A percentile compares a stretch with the other conserved stretches of the same genome.
Conservation (phyloP, 2,888 invertebrate species). For the Nymphalis c-album region DNA sequence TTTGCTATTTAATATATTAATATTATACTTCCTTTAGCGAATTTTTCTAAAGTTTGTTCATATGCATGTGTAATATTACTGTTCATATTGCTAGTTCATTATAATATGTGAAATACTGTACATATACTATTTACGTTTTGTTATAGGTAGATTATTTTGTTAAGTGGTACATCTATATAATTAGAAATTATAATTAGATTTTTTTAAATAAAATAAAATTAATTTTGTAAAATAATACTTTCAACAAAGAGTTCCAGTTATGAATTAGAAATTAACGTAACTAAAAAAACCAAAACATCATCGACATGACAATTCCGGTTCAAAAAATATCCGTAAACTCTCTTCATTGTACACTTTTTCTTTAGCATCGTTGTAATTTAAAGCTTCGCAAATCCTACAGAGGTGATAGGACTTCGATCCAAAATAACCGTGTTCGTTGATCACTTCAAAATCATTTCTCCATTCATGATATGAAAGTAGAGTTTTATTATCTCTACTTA, state of each 20-base stretch:
- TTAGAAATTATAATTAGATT: no score
- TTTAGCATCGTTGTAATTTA: slow-evolving; percentile 79
- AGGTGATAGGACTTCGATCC: slow-evolving; percentile 81
- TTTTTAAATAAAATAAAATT: no score
- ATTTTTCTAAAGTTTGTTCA: no score
- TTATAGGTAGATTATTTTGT: no score
- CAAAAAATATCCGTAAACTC: slow-evolving; percentile 49
- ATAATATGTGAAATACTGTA: no score
- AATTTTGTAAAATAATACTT: no score
- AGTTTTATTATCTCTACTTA: slow-evolving; percentile 64
- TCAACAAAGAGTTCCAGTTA: background rate
- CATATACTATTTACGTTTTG: no score
- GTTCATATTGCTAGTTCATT: no score
- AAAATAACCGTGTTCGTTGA: slow-evolving; percentile 87
- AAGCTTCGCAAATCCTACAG: slow-evolving; percentile 85
- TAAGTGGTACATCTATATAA: no score
- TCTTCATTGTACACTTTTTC: slow-evolving; percentile 50
- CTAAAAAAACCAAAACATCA: background rate
- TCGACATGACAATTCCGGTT: slow-evolving; percentile 39
- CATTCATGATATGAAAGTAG: slow-evolving; percentile 79
- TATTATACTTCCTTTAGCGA: no score
- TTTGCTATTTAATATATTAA: no score
- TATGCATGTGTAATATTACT: no score
- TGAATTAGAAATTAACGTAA: background rate
- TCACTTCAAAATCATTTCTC: slow-evolving; percentile 79